Evolutionary conservation across 2,888 invertebrate genomes (phyloP).

Genomic region (Oligia latruncula): DNA sequence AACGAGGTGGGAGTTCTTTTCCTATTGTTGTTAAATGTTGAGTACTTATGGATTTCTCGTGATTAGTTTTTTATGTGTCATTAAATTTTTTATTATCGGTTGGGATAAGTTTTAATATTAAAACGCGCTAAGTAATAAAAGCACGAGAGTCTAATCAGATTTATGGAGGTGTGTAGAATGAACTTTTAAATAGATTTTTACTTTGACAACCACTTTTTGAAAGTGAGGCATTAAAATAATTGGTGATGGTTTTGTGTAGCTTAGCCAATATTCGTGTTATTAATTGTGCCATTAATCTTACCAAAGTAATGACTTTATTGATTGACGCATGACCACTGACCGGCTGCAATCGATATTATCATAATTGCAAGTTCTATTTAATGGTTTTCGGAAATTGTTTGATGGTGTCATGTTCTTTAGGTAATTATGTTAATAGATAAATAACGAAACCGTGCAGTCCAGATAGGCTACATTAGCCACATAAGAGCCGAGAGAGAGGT

Average conservation of each 20-base stretch:
- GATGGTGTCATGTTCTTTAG: neutral
- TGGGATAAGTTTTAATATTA: conserved; percentile 16
- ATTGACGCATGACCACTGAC: neutral
- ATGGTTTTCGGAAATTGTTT: conserved; percentile 19
- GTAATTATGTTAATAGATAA: neutral
- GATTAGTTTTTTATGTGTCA: conserved; percentile 38
- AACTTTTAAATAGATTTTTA: neutral
- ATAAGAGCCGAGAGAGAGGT: no score
- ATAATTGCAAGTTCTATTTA: conserved; percentile 1
- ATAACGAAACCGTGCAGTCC: neutral
- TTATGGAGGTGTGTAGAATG: neutral
- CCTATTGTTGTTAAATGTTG: conserved; percentile 27
- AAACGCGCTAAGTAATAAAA: conserved; percentile 4
- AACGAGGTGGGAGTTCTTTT: conserved; percentile 40
- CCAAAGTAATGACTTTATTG: neutral
- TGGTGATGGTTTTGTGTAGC: neutral
- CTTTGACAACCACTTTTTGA: neutral
- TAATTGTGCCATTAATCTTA: conserved; percentile 15
- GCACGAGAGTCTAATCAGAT: neutral
- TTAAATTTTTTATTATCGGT: conserved; percentile 31
- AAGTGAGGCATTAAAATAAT: neutral
- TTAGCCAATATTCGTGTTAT: neutral
- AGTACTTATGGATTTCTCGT: conserved; percentile 15
- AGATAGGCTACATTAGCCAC: neutral
- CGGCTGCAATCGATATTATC: neutral